A percentile compares a stretch with the other conserved stretches of the same genome.
phyloP scores from a whole-genome alignment of 2,113 vertebrate genomes.

The Conger conger region DNA sequence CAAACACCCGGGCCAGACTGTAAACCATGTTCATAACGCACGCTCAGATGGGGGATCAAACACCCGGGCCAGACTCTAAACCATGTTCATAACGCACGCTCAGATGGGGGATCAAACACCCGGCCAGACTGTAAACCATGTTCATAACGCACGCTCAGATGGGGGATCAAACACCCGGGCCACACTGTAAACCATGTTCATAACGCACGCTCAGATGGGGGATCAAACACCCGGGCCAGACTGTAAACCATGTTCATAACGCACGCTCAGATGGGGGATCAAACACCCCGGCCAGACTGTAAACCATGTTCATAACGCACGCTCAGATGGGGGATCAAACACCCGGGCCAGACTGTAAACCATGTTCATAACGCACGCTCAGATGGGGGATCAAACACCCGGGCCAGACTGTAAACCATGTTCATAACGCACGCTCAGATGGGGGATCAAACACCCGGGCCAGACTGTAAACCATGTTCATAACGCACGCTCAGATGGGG shows the following conservation, averaged over 20 bases:
- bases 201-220: slow-evolving; percentile 9
- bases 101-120: slow-evolving; percentile 5
- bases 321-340: slow-evolving; percentile 1
- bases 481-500: slow-evolving; percentile 9
- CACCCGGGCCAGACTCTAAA: slow-evolving; percentile 67
- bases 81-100: slow-evolving; percentile 51
- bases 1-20: slow-evolving; percentile 57
- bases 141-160: slow-evolving; percentile 26
- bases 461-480: slow-evolving; percentile 66
- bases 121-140: slow-evolving; percentile 69
- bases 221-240: slow-evolving; percentile 48
- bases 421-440: slow-evolving; percentile 26
- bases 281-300: slow-evolving; percentile 58
- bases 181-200: slow-evolving; percentile 66
- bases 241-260: slow-evolving; percentile 63
- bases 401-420: slow-evolving; percentile 69
- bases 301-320: slow-evolving; percentile 58
- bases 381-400: slow-evolving; percentile 9
- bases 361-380: slow-evolving; percentile 48
- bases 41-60: neutral
- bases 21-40: slow-evolving; percentile 59
- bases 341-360: slow-evolving; percentile 67
- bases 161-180: slow-evolving; percentile 22
- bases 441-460: slow-evolving; percentile 22
- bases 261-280: neutral